Evolutionary conservation across 2,113 vertebrate species (phyloP), one percentile per base, ranked within the genome.

Genomic region (Pampusana beccarii): DNA sequence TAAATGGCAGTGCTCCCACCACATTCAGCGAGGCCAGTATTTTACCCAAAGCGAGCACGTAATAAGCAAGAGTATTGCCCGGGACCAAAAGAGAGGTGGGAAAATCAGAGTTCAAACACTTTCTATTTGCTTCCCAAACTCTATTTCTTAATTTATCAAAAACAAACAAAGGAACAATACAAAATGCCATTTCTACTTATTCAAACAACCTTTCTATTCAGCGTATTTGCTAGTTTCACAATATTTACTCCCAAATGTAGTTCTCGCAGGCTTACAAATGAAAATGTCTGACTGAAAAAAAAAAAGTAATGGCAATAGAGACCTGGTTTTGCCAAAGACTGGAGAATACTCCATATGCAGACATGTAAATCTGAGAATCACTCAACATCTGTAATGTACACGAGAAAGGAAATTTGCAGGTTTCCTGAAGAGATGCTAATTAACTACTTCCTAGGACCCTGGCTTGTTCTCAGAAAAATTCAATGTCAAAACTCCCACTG

Each of bases 361-460:
- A 58, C 21, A 6, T 54, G 26, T 64, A 84, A 12, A 77, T 50
- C 36, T 58, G 53, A 57, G 86, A 77, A 73, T 75, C 25, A 14
- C 36, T 88, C 64, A 38, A 46, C 14, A 38, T 80, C 61, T 61
- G 36, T 84, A 62, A 79, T 5, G 3, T 83, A 61, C 21, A 28
- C 31, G 51, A 81, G 67, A 81, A 18, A 44, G 53, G 29, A 72
- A 84, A 31, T 72, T 25, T 82, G 56, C 57, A 34, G 33, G 42
- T 42, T 54, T 90, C 77, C 61, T 78, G 67, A 75, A 44, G 78
- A 61, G 50, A 62, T 54, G 54, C 78, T 95, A 80, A 88, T 77
- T 94, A 96, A 86, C 34, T 88, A 5, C 53, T 95, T 96, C 70
- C 64, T 71, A 78, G 88, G 70, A 73, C 57, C 28, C 38, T 78